Evolutionary conservation across 2,797 vertebrate genomes (phyloP).

Genomic region (Rhinichthys osculus): DNA sequence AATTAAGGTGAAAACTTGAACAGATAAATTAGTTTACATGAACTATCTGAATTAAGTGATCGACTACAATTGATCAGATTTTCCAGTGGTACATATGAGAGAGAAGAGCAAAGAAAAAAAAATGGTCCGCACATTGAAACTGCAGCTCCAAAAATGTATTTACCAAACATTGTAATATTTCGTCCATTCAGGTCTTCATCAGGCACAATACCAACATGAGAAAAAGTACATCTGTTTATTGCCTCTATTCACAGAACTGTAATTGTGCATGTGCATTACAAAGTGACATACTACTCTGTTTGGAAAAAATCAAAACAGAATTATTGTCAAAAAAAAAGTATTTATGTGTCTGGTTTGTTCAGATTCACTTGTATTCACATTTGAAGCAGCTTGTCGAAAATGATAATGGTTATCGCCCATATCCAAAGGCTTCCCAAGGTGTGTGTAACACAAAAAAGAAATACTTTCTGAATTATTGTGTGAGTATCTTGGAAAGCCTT

Average conservation of each 20-base stretch:
- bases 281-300: neutral
- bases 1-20: neutral
- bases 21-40: neutral
- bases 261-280: neutral
- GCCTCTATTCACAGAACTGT: neutral
- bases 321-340: neutral
- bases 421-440: constrained; percentile 46
- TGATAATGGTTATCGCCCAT: constrained; percentile 46
- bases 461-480: constrained; percentile 35
- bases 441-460: constrained; percentile 45
- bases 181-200: neutral
- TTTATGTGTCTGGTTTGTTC: constrained; percentile 11
- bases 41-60: neutral
- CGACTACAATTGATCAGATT: neutral
- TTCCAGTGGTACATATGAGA: neutral
- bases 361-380: constrained; percentile 43
- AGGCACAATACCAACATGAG: neutral
- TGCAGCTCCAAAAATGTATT: neutral
- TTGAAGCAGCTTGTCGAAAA: constrained; percentile 56
- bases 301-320: neutral
- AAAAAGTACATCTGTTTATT: neutral
- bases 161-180: neutral
- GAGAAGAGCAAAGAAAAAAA: neutral
- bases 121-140: neutral
- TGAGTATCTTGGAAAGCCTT: constrained; percentile 38